Evolutionary conservation across 2,797 vertebrate species (phyloP), one percentile per base, ranked within the genome.

Genomic region (Odontamblyopus rebecca): DNA sequence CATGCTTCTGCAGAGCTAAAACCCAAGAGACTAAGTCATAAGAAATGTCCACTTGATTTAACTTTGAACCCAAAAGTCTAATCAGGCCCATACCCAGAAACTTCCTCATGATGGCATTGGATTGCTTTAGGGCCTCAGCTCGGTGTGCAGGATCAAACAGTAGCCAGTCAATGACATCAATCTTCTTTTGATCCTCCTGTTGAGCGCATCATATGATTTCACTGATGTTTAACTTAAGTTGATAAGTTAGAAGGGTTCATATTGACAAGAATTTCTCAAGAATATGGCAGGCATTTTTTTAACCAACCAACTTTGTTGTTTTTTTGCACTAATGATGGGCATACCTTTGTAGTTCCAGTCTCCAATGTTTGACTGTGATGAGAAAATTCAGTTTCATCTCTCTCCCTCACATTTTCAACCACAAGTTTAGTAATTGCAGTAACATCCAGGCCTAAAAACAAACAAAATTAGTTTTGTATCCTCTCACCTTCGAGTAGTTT

Each of bases 41-140:
- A 48, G 6, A 50, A 15, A 27, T 3, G 27, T n/a, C 7, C 1
- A 26, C 11, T 5, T 15, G 29, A 59, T 26, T 23, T 71, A 75
- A 29, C 11, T 13, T 38, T 38, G 5, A 32, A 18, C 16, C 1
- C 60, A n/a, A 50, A 1, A 5, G 60, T 1, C 9, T 27, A 5
- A 12, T 29, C 5, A 57, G n/a, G 60, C 29, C 2, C 51, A 1
- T 86, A 91, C 98, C 97, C 82, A 99, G 90, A 77, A 99, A 98
- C 84, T 95, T 98, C 88, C 98, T 96, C 95, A 99, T 99, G 89
- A 99, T 99, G 56, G 96, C 96, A 74, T 99, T 99, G 92, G 97
- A 98, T 89, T 99, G 98, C 78, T 97, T 98, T 1, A 99, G 92
- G 48, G 97, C 94, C 89, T 99, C 98, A 0, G 97, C 95, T 61